Percentiles rank a stretch among this genome's conserved stretches.
These are phyloP conservation scores for Tadarida brasiliensis DNA, from an alignment of 2,797 vertebrate genomes.

Conservation along the genomic window DNA sequence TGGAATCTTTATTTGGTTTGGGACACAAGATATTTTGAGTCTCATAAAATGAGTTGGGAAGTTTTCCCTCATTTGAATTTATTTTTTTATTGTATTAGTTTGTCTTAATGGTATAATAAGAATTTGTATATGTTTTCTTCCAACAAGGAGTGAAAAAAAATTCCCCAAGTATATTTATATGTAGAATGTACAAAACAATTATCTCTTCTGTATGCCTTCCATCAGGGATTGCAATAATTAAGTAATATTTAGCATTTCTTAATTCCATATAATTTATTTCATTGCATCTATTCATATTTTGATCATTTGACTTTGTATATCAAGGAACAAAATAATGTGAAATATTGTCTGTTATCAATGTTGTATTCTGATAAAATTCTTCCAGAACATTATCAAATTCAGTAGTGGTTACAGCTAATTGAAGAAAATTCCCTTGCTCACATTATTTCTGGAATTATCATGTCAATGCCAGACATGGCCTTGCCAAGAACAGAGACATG, in stretches of 20 bases:
- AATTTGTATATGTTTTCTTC: background rate
- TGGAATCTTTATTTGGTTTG: background rate
- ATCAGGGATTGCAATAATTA: background rate
- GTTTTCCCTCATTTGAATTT: background rate
- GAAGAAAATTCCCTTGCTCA: background rate
- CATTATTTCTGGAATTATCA: slow-evolving; percentile 12
- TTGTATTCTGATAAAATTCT: slow-evolving; percentile 22
- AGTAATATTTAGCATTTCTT: background rate
- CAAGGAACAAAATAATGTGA: background rate
- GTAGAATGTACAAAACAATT: background rate
- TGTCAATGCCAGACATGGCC: background rate
- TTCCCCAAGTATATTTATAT: background rate
- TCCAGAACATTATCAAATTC: slow-evolving; percentile 4
- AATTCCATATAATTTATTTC: background rate
- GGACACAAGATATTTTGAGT: background rate
- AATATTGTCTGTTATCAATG: background rate
- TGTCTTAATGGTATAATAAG: background rate
- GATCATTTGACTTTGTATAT: background rate
- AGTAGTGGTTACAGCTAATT: background rate
- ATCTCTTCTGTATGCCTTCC: background rate
- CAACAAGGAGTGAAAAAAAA: slow-evolving; percentile 1
- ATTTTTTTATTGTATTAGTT: background rate
- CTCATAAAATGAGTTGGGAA: background rate
- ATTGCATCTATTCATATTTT: background rate
- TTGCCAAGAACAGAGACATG: background rate